Evolutionary conservation across 2,797 vertebrate genomes (phyloP).

Genomic region (Sebastes matsubarae): DNA sequence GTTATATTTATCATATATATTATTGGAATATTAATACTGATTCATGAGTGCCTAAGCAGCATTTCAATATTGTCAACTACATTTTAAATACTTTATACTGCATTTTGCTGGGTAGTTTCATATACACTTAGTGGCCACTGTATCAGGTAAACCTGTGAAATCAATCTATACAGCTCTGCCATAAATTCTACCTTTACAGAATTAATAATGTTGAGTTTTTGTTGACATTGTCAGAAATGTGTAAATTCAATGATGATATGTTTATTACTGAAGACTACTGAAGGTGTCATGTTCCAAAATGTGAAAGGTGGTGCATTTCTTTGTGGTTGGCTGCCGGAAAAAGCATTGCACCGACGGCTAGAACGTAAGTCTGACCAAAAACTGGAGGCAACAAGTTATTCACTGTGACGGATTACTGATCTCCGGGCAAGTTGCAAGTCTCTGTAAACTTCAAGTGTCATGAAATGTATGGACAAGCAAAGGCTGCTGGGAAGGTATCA

Average conservation of each 20-base stretch:
- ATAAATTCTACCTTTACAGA: no score
- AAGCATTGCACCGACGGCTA: neutral
- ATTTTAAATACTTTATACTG: neutral
- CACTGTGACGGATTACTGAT: neutral
- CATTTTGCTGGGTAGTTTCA: neutral
- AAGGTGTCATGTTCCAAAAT: neutral
- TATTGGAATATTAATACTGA: neutral
- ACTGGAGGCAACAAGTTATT: conserved; percentile 6
- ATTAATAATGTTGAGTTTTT: neutral
- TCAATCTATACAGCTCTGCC: neutral
- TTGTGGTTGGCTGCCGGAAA: neutral
- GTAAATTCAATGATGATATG: neutral
- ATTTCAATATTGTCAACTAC: neutral
- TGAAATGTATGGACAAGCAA: neutral
- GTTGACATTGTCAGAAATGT: neutral
- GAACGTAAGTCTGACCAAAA: neutral
- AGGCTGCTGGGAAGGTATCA: neutral
- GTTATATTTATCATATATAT: neutral
- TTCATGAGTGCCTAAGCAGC: neutral
- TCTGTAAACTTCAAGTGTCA: conserved; percentile 4
- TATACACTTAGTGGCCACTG: no score
- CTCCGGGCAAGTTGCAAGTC: neutral
- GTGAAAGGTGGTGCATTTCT: neutral
- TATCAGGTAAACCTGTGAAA: neutral
- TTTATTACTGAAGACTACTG: neutral